Conservation (phyloP, 92 coral and sea anemone genomes). For the Paramuricea clavata region DNA sequence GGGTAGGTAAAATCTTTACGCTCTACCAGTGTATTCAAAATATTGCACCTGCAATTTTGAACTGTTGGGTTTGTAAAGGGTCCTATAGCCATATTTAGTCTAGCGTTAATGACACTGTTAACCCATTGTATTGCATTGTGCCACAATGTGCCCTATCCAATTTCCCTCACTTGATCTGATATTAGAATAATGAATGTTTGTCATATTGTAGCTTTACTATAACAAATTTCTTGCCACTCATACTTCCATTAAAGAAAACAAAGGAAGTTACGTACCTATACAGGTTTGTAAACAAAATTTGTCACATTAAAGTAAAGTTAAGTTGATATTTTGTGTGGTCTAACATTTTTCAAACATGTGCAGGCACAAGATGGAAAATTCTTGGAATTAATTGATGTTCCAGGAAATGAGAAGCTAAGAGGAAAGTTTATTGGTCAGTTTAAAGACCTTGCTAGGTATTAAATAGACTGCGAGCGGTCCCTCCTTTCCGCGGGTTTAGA, state of each 20-base stretch:
- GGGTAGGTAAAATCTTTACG: no score
- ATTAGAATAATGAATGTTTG: neutral
- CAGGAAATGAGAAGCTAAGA: slow-evolving; percentile 87
- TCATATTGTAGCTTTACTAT: slow-evolving; percentile 73
- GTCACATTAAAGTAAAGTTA: neutral
- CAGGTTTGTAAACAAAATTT: slow-evolving; percentile 62
- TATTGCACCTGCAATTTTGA: no score
- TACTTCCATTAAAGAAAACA: slow-evolving; percentile 95
- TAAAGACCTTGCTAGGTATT: slow-evolving; percentile 85
- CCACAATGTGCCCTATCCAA: no score
- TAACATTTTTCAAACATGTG: neutral
- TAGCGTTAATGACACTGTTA: no score
- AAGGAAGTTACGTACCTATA: slow-evolving; percentile 60
- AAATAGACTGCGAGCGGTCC: no score
- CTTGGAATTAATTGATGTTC: slow-evolving; percentile 80
- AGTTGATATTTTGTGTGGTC: no score
- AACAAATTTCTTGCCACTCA: slow-evolving; percentile 92
- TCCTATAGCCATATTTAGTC: no score
- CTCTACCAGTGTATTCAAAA: no score
- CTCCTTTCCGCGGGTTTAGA: no score
- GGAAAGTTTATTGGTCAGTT: slow-evolving; percentile 82
- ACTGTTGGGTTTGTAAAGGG: no score
- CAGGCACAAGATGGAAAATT: slow-evolving; percentile 74
- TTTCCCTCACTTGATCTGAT: no score
- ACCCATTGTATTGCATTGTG: no score